Conservation (phyloP, 2,888 invertebrate species). For the Oegoconia quadripuncta region DNA sequence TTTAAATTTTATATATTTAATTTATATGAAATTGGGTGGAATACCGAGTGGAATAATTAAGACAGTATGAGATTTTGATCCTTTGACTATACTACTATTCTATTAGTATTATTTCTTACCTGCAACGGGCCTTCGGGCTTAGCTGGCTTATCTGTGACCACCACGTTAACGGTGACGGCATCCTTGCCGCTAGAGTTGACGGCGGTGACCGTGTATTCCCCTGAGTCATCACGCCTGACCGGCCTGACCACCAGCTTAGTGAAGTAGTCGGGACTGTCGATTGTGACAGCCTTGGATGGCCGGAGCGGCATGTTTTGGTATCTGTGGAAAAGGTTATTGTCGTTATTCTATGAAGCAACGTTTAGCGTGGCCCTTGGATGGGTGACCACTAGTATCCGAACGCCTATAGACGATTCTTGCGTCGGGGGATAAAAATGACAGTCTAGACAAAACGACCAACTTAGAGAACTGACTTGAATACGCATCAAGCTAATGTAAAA, state of each 20-base stretch:
- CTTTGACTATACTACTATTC: too few relatives aligned
- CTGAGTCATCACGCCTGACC: conserved; percentile 88
- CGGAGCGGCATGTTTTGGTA: conserved; percentile 88
- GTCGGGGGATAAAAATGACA: too few relatives aligned
- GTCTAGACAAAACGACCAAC: too few relatives aligned
- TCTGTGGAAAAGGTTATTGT: conserved; percentile 40
- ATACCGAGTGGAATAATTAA: too few relatives aligned
- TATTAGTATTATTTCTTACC: conserved; percentile 50
- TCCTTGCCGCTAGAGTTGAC: conserved; percentile 94
- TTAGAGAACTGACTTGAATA: too few relatives aligned
- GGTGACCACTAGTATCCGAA: too few relatives aligned
- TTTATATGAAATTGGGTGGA: too few relatives aligned
- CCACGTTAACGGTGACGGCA: conserved; percentile 88
- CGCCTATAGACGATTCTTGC: too few relatives aligned
- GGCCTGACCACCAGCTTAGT: conserved; percentile 91
- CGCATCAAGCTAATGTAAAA: too few relatives aligned
- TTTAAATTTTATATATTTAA: too few relatives aligned
- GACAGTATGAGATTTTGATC: too few relatives aligned
- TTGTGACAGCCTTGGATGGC: conserved; percentile 83
- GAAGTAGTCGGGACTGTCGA: conserved; percentile 92
- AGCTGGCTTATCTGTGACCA: conserved; percentile 92
- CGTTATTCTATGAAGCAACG: not conserved
- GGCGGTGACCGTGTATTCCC: conserved; percentile 92
- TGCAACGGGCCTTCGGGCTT: conserved; percentile 94
- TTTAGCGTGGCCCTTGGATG: too few relatives aligned